Base-by-base conservation (phyloP, 2,888 invertebrate genomes). In the Himalopsyche tibetana region DNA sequence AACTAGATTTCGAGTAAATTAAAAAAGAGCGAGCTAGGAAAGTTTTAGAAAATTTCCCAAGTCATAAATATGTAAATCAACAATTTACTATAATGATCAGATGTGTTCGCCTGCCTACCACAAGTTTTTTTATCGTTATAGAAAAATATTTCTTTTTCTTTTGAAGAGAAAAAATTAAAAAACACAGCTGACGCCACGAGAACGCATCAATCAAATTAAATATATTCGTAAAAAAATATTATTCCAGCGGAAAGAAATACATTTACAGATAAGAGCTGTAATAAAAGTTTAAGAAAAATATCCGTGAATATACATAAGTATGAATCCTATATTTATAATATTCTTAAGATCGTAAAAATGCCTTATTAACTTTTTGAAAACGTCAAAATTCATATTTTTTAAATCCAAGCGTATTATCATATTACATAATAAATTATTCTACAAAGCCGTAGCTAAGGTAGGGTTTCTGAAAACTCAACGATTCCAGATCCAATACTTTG, bases 41-140 rank as follows among this genome's bases (percentile, higher is more conserved):
- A 56, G 56, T 56, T 56, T 56, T 8, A n/a, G 4, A 56, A 56
- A 19, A n/a, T 19, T 63, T 63, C 11, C 19, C 63, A 19, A 19
- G 63, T 63, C 63, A 63, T 63, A 63, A 63, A 63, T 63, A 63
- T 63, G 63, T 28, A 63, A 63, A 63, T 63, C 9, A 63, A 63
- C n/a, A 63, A 9, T n/a, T 63, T 56, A 19, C 8, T 63, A 19
- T 19, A 63, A 63, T 63, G 63, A 63, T 63, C 63, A 28, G 28
- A 63, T 63, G 28, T 19, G 19, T 9, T 19, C 28, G 9, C 63
- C 6, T 63, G 11, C 63, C 6, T 63, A 63, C 19, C 63, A 19
- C 28, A 63, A 63, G 19, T 63, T 6, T 28, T 55, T 51, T 19
- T 28, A 63, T 28, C 28, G 63, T 28, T 28, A 11, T 63, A 9